Percentiles rank a stretch among this genome's conserved stretches.
Evolutionary conservation across 2,888 invertebrate species (phyloP).

Genomic region (Drosophila percnosoma): DNA sequence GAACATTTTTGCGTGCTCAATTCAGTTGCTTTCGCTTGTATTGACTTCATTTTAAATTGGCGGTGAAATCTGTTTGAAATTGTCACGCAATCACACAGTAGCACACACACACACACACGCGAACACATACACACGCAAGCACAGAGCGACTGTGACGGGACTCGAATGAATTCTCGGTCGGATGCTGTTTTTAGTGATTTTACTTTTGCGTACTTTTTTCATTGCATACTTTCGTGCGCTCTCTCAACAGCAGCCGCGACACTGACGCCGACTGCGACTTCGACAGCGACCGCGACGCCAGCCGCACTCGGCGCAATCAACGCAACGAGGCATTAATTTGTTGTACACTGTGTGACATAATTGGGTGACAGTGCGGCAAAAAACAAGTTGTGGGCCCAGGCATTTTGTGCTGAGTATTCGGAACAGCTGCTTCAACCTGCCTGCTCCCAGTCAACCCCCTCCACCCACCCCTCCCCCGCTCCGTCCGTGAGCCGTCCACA

Average conservation of each 20-base stretch:
- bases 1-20: constrained; percentile 42
- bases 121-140: constrained; percentile 38
- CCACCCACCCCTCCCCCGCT: background rate
- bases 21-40: constrained; percentile 66
- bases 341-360: constrained; percentile 82
- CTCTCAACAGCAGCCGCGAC: constrained; percentile 35
- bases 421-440: background rate
- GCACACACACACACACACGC: constrained; percentile 11
- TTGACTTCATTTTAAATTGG: constrained; percentile 82
- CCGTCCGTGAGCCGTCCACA: constrained; percentile 16
- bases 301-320: constrained; percentile 75
- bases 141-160: constrained; percentile 24
- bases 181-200: constrained; percentile 77
- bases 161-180: constrained; percentile 48
- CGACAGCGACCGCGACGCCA: constrained; percentile 20
- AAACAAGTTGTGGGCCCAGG: constrained; percentile 60
- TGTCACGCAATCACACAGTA: constrained; percentile 76
- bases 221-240: constrained; percentile 76
- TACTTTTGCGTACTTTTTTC: constrained; percentile 68
- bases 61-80: constrained; percentile 82
- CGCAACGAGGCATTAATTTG: constrained; percentile 83
- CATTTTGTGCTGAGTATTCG: constrained; percentile 45
- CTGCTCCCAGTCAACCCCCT: background rate
- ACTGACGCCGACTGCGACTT: constrained; percentile 13
- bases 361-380: constrained; percentile 81